phyloP scores from a whole-genome alignment of 2,113 vertebrate species.

The Taurulus bubalis region DNA sequence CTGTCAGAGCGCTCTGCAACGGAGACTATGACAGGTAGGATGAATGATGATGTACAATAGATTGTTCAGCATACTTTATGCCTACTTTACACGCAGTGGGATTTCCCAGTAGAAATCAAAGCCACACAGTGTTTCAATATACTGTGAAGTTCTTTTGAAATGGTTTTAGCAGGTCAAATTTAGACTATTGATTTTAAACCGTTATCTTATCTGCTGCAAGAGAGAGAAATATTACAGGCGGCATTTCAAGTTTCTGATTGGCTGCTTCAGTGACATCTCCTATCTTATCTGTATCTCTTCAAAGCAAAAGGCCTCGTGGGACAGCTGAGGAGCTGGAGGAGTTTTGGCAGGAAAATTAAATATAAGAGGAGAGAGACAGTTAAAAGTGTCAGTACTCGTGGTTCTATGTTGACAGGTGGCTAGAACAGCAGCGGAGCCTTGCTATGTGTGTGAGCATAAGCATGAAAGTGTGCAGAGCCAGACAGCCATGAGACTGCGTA shows the following conservation, averaged over 20 bases:
- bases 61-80: background rate
- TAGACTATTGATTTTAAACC: conserved; percentile 61
- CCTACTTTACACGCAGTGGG: background rate
- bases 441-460: background rate
- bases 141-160: conserved; percentile 34
- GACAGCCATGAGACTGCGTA: conserved; percentile 24
- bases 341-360: conserved; percentile 52
- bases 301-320: conserved; percentile 29
- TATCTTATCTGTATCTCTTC: conserved; percentile 56
- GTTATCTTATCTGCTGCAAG: conserved; percentile 57
- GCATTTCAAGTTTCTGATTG: conserved; percentile 58
- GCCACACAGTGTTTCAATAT: conserved; percentile 16
- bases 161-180: conserved; percentile 33
- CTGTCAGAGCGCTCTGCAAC: conserved; percentile 92
- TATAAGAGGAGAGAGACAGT: conserved; percentile 11
- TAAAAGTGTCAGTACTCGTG: background rate
- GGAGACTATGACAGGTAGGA: conserved; percentile 92
- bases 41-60: conserved; percentile 15
- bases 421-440: conserved; percentile 14
- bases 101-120: conserved; percentile 47
- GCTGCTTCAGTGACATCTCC: conserved; percentile 41
- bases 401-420: conserved; percentile 54
- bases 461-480: conserved; percentile 16
- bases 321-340: conserved; percentile 32
- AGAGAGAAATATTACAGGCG: conserved; percentile 49